A percentile compares a stretch with the other conserved stretches of the same genome.
phyloP scores from a whole-genome alignment of 2,888 invertebrate species.

The Amblyjoppa proteus region DNA sequence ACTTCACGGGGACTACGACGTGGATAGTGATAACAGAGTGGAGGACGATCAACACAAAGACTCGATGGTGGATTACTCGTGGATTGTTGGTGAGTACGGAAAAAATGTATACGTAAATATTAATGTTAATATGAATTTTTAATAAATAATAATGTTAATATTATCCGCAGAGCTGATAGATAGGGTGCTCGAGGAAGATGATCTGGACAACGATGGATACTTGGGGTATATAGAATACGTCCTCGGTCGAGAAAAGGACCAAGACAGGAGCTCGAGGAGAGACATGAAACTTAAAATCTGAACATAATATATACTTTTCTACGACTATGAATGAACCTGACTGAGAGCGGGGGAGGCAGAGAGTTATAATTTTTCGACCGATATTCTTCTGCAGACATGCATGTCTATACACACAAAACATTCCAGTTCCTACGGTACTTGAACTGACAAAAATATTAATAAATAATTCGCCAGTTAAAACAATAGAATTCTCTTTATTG shows the following conservation, averaged over 20 bases:
- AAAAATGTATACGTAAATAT: not conserved
- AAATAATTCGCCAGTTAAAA: not conserved
- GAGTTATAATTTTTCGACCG: conserved; percentile 59
- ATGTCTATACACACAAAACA: conserved; percentile 30
- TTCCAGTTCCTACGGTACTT: conserved; percentile 20
- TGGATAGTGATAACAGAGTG: conserved; percentile 79
- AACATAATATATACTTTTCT: conserved; percentile 60
- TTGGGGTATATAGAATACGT: conserved; percentile 94
- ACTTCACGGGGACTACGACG: conserved; percentile 87
- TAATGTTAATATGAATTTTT: not conserved
- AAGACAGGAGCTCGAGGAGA: conserved; percentile 66
- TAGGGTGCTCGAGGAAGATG: conserved; percentile 93
- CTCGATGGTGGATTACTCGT: conserved; percentile 66
- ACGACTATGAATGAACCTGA: conserved; percentile 35
- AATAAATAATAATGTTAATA: not conserved
- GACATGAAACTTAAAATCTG: conserved; percentile 71
- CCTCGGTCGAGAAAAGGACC: conserved; percentile 83
- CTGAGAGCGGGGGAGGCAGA: conserved; percentile 7
- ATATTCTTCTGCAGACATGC: conserved; percentile 35
- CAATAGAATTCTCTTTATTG: conserved; percentile 45
- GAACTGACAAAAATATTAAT: conserved; percentile 7
- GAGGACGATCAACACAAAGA: conserved; percentile 67
- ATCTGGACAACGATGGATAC: conserved; percentile 94
- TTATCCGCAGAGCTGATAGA: conserved; percentile 92
- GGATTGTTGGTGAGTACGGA: conserved; percentile 76